Conservation (phyloP, 2,888 invertebrate genomes). For the Caenorhabditis parvicauda region DNA sequence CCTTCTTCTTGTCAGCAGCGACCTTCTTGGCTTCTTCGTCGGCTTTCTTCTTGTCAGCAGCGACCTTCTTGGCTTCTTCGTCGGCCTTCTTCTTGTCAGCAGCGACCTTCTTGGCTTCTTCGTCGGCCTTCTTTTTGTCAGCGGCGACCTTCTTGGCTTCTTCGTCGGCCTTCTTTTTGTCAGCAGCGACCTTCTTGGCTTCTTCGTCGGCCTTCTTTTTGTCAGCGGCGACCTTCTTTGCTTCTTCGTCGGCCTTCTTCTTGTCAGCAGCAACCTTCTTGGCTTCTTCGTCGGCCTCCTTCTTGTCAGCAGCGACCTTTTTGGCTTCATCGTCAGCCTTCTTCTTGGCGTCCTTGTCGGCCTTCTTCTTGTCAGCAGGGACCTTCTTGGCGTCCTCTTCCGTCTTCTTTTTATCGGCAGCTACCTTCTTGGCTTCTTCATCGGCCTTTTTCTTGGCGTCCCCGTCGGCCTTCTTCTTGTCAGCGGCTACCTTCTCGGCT, state of each 20-base stretch:
- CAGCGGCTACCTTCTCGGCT: slow-evolving; percentile 2
- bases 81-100: slow-evolving; percentile 7
- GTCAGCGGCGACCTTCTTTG: too few species aligned
- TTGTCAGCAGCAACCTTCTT: slow-evolving; percentile 9
- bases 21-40: slow-evolving; percentile 7
- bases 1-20: slow-evolving; percentile 8
- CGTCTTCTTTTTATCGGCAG: slow-evolving; percentile 14
- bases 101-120: slow-evolving; percentile 1
- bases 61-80: slow-evolving; percentile 22
- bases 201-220: slow-evolving; percentile 6
- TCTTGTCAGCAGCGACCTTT: slow-evolving; percentile 1
- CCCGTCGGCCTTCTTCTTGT: slow-evolving; percentile 8
- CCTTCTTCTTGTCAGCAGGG: slow-evolving; percentile 13
- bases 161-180: slow-evolving; percentile 5
- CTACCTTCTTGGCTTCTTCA: slow-evolving; percentile 11
- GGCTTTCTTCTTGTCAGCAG: too few species aligned
- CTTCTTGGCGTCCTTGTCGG: slow-evolving; percentile 13
- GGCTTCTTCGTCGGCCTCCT: slow-evolving; percentile 12
- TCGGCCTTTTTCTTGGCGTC: too few species aligned
- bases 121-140: slow-evolving; percentile 6
- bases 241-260: slow-evolving; percentile 7
- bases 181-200: slow-evolving; percentile 4
- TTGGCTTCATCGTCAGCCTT: slow-evolving; percentile 17
- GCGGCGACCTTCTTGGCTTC: slow-evolving; percentile 8
- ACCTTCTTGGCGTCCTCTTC: slow-evolving; percentile 7